Evolutionary conservation across 1,140 invertebrate species (phyloP).

Genomic region (Bicyclus anynana): DNA sequence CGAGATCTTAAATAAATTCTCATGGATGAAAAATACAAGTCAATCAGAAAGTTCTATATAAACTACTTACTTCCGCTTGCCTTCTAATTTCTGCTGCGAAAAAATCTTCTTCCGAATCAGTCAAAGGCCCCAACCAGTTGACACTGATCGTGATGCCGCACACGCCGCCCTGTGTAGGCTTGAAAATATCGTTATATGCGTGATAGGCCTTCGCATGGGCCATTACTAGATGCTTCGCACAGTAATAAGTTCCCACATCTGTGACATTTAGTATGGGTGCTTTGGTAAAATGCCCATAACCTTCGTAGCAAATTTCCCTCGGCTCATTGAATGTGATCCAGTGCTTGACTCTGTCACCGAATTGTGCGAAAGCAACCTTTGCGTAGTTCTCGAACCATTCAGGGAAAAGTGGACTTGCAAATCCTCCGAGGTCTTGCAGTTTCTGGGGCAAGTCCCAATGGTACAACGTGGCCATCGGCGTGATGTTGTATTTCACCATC

Average conservation of each 20-base stretch:
- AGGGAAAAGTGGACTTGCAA: slow-evolving; percentile 47
- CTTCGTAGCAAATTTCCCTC: slow-evolving; percentile 52
- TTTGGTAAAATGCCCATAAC: slow-evolving; percentile 48
- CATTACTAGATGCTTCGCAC: slow-evolving; percentile 75
- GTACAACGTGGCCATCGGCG: slow-evolving; percentile 56
- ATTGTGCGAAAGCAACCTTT: slow-evolving; percentile 65
- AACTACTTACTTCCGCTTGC: slow-evolving; percentile 35
- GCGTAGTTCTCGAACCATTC: slow-evolving; percentile 78
- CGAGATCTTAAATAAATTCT: no score
- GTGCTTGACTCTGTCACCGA: slow-evolving; percentile 71
- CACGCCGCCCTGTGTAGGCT: slow-evolving; percentile 45
- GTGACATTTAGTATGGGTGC: slow-evolving; percentile 47
- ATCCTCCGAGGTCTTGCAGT: slow-evolving; percentile 57
- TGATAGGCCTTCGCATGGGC: slow-evolving; percentile 78
- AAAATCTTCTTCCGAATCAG: slow-evolving; percentile 64
- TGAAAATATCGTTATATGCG: slow-evolving; percentile 54
- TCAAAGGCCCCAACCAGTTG: slow-evolving; percentile 76
- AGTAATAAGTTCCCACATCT: slow-evolving; percentile 68
- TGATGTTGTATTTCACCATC: slow-evolving; percentile 58
- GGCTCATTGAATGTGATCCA: slow-evolving; percentile 77
- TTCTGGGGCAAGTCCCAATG: slow-evolving; percentile 61
- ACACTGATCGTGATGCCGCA: slow-evolving; percentile 78
- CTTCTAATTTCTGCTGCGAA: slow-evolving; percentile 67
- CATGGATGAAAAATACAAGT: no score
- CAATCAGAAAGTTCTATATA: not conserved